A percentile compares a stretch with the other conserved stretches of the same genome.
These are phyloP conservation scores for Lepas anatifera DNA, from an alignment of 2,888 invertebrate species.

Conservation along the genomic window DNA sequence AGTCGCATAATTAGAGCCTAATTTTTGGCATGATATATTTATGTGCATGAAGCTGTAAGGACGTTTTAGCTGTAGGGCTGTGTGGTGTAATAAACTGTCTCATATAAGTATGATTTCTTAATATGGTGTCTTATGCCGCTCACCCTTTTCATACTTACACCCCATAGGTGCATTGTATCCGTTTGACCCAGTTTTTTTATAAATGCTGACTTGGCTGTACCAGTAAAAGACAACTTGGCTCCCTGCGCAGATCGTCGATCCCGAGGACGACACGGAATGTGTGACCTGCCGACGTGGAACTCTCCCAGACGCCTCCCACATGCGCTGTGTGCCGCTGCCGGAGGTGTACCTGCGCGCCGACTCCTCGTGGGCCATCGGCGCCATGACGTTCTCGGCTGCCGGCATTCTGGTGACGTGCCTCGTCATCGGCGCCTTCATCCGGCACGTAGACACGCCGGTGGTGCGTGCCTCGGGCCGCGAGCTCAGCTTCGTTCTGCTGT, in stretches of 20 bases:
- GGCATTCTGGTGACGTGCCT: constrained; percentile 31
- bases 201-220: no score
- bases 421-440: constrained; percentile 40
- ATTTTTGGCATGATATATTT: no score
- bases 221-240: no score
- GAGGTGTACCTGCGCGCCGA: constrained; percentile 62
- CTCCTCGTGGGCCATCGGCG: constrained; percentile 78
- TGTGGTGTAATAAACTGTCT: no score
- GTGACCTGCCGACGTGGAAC: constrained; percentile 65
- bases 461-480: constrained; percentile 91
- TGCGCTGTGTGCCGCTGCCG: constrained; percentile 60
- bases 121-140: no score
- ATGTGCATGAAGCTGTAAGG: no score
- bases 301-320: constrained; percentile 59
- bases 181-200: no score
- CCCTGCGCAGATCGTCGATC: constrained; percentile 70
- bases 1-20: no score
- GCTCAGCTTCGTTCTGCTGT: constrained; percentile 77
- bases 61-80: no score
- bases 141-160: no score
- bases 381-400: constrained; percentile 51
- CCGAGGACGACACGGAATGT: constrained; percentile 69
- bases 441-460: constrained; percentile 85
- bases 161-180: no score
- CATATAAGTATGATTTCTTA: no score